Conservation (phyloP, 2,113 vertebrate species). For the Potamarius usumacintae region DNA sequence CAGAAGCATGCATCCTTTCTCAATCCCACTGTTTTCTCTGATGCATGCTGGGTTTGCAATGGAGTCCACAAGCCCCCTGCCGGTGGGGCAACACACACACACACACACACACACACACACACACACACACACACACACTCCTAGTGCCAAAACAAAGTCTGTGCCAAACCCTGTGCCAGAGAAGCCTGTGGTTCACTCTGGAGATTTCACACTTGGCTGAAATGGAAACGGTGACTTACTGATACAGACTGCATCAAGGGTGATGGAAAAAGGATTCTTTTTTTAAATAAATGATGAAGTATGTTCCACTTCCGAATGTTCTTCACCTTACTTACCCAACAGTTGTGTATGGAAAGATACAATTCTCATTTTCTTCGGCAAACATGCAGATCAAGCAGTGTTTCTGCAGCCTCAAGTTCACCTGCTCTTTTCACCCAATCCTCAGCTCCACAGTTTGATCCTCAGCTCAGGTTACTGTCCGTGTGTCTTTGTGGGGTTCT, state of each 20-base stretch:
- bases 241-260: neutral
- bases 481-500: neutral
- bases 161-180: constrained; percentile 38
- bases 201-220: constrained; percentile 10
- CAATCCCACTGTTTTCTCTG: constrained; percentile 47
- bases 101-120: constrained; percentile 30
- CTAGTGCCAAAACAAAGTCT: constrained; percentile 35
- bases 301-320: neutral
- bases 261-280: neutral
- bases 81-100: constrained; percentile 8
- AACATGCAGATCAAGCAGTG: neutral
- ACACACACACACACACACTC: neutral
- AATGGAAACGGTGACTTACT: neutral
- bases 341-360: neutral
- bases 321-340: neutral
- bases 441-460: neutral
- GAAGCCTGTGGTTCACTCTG: constrained; percentile 28
- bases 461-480: neutral
- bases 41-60: constrained; percentile 49
- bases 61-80: constrained; percentile 41
- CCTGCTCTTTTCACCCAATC: neutral
- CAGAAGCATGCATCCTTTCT: constrained; percentile 30
- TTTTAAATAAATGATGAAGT: neutral
- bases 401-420: neutral
- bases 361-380: neutral